Percentiles rank a stretch among this genome's conserved stretches.
phyloP scores from a whole-genome alignment of 2,888 invertebrate genomes.

The Andrena haemorrhoa region DNA sequence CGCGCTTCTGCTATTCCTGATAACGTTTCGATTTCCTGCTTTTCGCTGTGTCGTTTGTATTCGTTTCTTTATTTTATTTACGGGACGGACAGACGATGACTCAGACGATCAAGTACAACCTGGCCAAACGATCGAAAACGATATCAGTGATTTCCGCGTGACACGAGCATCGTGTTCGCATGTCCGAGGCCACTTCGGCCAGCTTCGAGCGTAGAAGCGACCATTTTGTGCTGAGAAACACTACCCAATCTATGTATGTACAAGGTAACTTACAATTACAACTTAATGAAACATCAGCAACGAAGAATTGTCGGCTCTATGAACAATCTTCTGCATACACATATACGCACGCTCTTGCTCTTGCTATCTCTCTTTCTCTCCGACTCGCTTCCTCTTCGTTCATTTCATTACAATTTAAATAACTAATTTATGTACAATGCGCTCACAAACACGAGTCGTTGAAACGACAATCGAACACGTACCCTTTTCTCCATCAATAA shows the following conservation, averaged over 20 bases:
- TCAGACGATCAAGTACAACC: constrained; percentile 62
- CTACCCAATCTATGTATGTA: constrained; percentile 52
- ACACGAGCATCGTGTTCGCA: constrained; percentile 9
- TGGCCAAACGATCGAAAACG: constrained; percentile 56
- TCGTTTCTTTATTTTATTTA: constrained; percentile 68
- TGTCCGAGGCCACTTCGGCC: constrained; percentile 2
- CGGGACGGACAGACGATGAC: constrained; percentile 74
- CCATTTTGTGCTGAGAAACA: constrained; percentile 41
- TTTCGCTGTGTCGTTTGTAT: constrained; percentile 25
- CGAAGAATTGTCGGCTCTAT: constrained; percentile 46
- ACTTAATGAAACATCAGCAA: constrained; percentile 42
- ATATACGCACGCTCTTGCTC: constrained; percentile 3
- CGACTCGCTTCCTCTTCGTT: constrained; percentile 46
- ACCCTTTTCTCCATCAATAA: constrained; percentile 22
- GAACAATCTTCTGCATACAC: constrained; percentile 28
- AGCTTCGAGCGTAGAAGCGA: constrained; percentile 30
- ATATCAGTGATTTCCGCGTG: constrained; percentile 25
- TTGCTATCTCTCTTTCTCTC: constrained; percentile 35
- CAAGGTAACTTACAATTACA: constrained; percentile 49
- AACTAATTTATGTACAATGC: constrained; percentile 80
- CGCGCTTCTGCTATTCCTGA: constrained; percentile 55
- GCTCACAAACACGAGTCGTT: constrained; percentile 70
- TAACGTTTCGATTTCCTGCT: constrained; percentile 33
- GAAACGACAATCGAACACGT: constrained; percentile 50
- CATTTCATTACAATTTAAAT: constrained; percentile 71